Percentiles rank a stretch among this genome's conserved stretches.
These are phyloP conservation scores for Torymus auratus DNA, from an alignment of 2,888 invertebrate genomes.

Conservation along the genomic window DNA sequence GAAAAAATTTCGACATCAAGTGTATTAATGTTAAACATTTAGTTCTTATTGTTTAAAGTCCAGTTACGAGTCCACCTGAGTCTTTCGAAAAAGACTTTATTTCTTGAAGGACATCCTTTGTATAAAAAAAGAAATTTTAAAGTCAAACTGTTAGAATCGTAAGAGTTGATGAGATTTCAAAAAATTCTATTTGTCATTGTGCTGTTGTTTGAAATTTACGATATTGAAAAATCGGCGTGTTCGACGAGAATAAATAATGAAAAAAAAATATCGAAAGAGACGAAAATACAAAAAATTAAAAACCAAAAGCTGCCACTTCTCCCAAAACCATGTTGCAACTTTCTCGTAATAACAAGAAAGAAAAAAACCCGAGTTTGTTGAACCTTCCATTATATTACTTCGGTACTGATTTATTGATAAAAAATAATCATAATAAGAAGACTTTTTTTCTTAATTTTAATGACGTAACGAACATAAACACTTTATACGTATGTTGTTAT, in stretches of 20 bases:
- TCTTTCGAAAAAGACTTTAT: constrained; percentile 40
- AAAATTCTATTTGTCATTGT: constrained; percentile 56
- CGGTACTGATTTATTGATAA: constrained; percentile 16
- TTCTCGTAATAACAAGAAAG: background rate
- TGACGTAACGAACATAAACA: background rate
- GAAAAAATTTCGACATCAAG: background rate
- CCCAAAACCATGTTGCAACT: constrained; percentile 27
- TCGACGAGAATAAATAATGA: constrained; percentile 22
- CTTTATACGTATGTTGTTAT: background rate
- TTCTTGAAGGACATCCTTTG: constrained; percentile 30
- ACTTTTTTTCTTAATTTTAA: background rate
- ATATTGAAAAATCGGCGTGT: constrained; percentile 43
- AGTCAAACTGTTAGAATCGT: constrained; percentile 53
- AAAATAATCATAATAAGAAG: constrained; percentile 4
- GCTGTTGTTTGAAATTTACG: constrained; percentile 47
- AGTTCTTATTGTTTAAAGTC: constrained; percentile 4
- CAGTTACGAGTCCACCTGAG: constrained; percentile 36
- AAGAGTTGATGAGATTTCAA: constrained; percentile 54
- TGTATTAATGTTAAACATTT: background rate
- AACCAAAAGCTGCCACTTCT: constrained; percentile 33
- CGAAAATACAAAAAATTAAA: background rate
- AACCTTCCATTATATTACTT: constrained; percentile 16
- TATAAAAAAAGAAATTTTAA: constrained; percentile 39
- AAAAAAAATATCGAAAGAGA: background rate
- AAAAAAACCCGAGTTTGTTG: constrained; percentile 21